Evolutionary conservation across 2,888 invertebrate species (phyloP), one percentile per base, ranked within the genome.

Genomic region (Campopleginae sp.): DNA sequence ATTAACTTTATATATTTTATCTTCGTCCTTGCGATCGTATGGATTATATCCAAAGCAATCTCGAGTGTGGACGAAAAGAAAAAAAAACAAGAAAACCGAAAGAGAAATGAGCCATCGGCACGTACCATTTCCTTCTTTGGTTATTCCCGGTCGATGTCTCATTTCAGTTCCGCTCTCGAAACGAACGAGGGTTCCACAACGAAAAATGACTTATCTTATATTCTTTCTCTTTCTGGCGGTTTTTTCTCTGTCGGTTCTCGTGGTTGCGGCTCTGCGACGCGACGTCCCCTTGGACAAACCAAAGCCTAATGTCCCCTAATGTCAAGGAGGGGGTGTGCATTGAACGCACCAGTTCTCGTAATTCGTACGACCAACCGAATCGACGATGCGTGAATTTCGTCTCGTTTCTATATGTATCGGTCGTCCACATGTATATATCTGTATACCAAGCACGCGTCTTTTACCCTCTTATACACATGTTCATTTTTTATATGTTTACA

Each of bases 1-100:
- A 75, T 68, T 82, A 79, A 79, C 76, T 85, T 85, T 70, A 85
- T 74, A 54, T 75, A 75, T 82, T 85, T 78, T 82, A 75, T 79
- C 68, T 70, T 70, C 70, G 63, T 74, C 75, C 63, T 81, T 70
- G 79, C 79, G 81, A 77, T 38, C 63, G 48, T 72, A 66, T 71
- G 74, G 75, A 85, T 85, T 78, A 78, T 79, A 75, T 85, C 75
- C 48, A 38, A 46, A 58, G 38, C 44, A 42, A 65, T 75, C 54
- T 68, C 42, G 80, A 51, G 72, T 33, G 72, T 48, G 38, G 27
- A 17, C 48, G 14, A 33, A 70, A 68, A 78, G 44, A 68, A 14
- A n/a, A 19, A 1, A 44, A n/a, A n/a, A n/a, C n/a, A n/a, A n/a
- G n/a, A n/a, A n/a, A n/a, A n/a, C n/a, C n/a, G n/a, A 58, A 61